phyloP scores from a whole-genome alignment of 2,797 vertebrate species.

The Antennarius maculatus region DNA sequence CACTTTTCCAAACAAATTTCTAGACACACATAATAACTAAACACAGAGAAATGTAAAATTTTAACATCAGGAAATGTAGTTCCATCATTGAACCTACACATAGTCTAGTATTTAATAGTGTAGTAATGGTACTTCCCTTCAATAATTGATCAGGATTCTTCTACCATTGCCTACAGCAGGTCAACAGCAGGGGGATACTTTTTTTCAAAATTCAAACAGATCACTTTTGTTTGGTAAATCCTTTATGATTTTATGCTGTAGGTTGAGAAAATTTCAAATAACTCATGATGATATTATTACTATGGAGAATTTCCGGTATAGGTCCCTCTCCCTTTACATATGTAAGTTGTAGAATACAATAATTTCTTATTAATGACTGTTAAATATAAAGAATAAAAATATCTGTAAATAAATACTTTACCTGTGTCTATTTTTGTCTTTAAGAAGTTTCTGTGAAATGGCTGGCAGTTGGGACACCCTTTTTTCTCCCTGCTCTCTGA shows the following conservation, averaged over 20 bases:
- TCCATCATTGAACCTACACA: too few species aligned
- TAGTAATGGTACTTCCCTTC: neutral
- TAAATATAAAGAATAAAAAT: neutral
- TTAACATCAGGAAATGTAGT: too few species aligned
- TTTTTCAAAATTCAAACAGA: neutral
- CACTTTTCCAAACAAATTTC: too few species aligned
- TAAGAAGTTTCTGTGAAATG: constrained; percentile 14
- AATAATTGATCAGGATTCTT: neutral
- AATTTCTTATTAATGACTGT: neutral
- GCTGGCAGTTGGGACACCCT: constrained; percentile 38
- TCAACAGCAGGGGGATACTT: neutral
- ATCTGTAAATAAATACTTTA: too few species aligned
- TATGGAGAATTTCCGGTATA: constrained; percentile 17
- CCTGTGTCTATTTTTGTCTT: neutral
- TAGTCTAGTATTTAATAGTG: too few species aligned
- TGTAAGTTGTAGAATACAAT: neutral
- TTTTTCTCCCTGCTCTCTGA: constrained; percentile 49
- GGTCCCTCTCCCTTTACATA: neutral
- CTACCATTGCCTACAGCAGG: neutral
- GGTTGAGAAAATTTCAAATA: constrained; percentile 15
- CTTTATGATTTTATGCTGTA: constrained; percentile 2
- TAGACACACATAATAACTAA: too few species aligned
- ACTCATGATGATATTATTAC: constrained; percentile 8
- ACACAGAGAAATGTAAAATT: too few species aligned
- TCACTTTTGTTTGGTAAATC: constrained; percentile 2